phyloP scores from a whole-genome alignment of 2,888 invertebrate species.

The Onthophagus sagittarius region DNA sequence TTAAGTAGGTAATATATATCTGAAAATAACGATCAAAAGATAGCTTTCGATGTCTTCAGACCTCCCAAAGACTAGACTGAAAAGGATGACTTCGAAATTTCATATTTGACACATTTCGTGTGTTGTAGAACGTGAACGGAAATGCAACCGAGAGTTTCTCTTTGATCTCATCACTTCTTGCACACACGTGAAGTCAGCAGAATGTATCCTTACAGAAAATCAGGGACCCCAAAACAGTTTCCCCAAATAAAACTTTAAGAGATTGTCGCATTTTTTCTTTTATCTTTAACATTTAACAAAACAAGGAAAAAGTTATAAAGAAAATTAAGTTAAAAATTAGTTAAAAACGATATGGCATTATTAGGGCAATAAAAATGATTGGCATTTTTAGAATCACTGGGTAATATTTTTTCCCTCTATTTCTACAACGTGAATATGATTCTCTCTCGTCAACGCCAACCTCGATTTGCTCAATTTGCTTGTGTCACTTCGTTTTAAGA shows the following conservation, averaged over 20 bases:
- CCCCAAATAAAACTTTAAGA: not conserved
- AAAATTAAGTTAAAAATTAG: too few relatives aligned
- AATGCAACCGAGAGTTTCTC: not conserved
- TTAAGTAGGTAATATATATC: too few relatives aligned
- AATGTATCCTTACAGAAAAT: not conserved
- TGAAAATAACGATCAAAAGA: not conserved
- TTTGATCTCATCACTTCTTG: not conserved
- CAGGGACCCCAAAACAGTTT: not conserved
- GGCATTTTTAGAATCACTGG: not conserved
- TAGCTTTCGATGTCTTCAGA: not conserved
- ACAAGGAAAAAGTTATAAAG: too few relatives aligned
- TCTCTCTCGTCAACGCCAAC: slow-evolving; percentile 32
- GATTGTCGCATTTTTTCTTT: too few relatives aligned
- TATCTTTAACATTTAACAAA: too few relatives aligned
- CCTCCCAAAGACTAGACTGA: not conserved
- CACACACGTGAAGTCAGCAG: not conserved
- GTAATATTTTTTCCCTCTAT: not conserved
- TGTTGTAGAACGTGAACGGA: not conserved
- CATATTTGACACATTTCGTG: not conserved
- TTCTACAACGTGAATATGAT: not conserved
- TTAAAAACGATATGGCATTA: too few relatives aligned
- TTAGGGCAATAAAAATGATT: too few relatives aligned
- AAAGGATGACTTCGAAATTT: not conserved
- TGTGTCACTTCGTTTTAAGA: slow-evolving; percentile 45
- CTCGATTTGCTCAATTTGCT: slow-evolving; percentile 49